Conservation (phyloP, 2,888 invertebrate species). For the Colostygia pectinataria region DNA sequence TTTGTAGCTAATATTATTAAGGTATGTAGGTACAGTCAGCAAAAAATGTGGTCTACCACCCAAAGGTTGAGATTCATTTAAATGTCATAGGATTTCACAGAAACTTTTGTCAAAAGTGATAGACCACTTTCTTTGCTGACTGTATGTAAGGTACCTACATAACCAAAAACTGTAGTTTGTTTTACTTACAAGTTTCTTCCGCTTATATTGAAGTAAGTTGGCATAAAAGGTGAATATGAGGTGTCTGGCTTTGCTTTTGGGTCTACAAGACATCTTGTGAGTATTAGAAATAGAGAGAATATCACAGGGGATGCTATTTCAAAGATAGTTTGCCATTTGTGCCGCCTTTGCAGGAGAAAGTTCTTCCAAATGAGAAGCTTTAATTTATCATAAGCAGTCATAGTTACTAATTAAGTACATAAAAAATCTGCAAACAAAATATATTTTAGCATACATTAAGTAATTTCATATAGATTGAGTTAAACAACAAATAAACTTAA, state of each 20-base stretch:
- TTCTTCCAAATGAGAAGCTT: constrained; percentile 92
- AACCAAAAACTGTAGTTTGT: not conserved
- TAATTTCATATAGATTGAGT: no score
- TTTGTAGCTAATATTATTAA: no score
- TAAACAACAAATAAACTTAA: no score
- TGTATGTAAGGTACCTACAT: no score
- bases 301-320: constrained; percentile 88
- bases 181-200: constrained; percentile 65
- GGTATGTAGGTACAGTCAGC: no score
- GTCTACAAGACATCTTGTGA: constrained; percentile 87
- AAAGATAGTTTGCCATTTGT: constrained; percentile 87
- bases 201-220: constrained; percentile 72
- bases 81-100: no score
- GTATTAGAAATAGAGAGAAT: constrained; percentile 87
- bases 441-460: not conserved
- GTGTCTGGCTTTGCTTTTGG: constrained; percentile 77
- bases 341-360: constrained; percentile 88
- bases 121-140: no score
- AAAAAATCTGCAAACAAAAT: constrained; percentile 33
- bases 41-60: no score
- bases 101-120: no score
- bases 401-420: constrained; percentile 40
- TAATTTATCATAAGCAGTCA: constrained; percentile 83
- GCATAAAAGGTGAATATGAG: constrained; percentile 62
- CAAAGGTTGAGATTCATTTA: no score